Evolutionary conservation across 2,797 vertebrate genomes (phyloP), one percentile per base, ranked within the genome.

Genomic region (Sparidentex hasta): DNA sequence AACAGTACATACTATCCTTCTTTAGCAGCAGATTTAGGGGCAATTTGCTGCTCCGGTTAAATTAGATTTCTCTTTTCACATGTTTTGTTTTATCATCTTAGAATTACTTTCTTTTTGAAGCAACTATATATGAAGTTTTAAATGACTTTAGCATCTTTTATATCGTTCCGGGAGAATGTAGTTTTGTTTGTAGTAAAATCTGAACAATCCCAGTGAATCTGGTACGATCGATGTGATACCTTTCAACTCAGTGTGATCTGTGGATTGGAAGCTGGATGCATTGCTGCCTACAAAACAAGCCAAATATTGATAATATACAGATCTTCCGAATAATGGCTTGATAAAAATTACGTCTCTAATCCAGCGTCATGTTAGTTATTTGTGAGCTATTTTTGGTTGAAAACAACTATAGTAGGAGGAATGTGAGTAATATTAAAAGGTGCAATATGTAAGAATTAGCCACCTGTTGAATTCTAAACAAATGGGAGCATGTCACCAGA

Each of bases 41-140:
- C 14, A 25, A n/a, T 23, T n/a, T 54, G 29, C 16, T 25, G 23
- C 44, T 33, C 33, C 56, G 29, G 38, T 17, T 29, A 17, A 20
- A 61, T 74, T 16, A 54, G 23, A 63, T 43, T 54, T 38, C 21
- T 43, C 48, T 69, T 61, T 21, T 44, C 14, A 21, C 17, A 27
- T 51, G 27, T 33, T 68, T n/a, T 21, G 13, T 38, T 72, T 48
- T 21, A 38, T 69, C 13, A 7, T 33, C 25, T 47, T 7, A 6
- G 12, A 65, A 51, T 65, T 4, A 21, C 4, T 43, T 47, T 3
- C 21, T 61, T 52, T 46, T 59, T 38, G 27, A 33, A 50, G 20
- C 18, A 29, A 58, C 2, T 43, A 17, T 14, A 2, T 65, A 20
- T 25, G 14, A 16, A 55, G 2, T 38, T 59, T 41, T 48, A 27